Evolutionary conservation across 2,888 invertebrate species (phyloP).

Genomic region (Drymonia ruficornis): DNA sequence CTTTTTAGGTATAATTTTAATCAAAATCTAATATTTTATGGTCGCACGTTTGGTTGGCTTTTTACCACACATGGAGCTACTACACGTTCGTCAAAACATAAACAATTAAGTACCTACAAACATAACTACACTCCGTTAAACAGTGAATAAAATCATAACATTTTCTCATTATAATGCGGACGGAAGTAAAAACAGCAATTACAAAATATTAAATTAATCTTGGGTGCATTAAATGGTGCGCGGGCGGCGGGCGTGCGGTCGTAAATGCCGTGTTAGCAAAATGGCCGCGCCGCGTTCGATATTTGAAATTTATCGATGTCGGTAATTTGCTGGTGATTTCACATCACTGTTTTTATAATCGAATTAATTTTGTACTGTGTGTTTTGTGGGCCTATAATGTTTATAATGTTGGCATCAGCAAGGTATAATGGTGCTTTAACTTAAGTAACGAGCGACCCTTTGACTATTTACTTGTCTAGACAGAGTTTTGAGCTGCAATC

Average conservation of each 20-base stretch:
- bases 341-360: conserved; percentile 21
- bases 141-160: conserved; percentile 48
- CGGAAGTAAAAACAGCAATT: conserved; percentile 66
- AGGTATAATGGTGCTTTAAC: too few species aligned
- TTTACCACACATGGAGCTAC: not conserved
- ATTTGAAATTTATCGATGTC: conserved; percentile 35
- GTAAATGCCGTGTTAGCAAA: conserved; percentile 63
- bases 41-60: not conserved
- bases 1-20: too few species aligned
- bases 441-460: too few species aligned
- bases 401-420: too few species aligned
- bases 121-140: conserved; percentile 21
- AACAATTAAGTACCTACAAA: not conserved
- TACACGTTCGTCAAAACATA: not conserved
- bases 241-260: conserved; percentile 49
- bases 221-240: conserved; percentile 46
- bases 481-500: too few species aligned
- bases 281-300: conserved; percentile 44
- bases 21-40: too few species aligned
- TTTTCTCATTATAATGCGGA: conserved; percentile 58
- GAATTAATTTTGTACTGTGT: conserved; percentile 1
- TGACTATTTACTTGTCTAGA: too few species aligned
- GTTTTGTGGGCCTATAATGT: not conserved
- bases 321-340: conserved; percentile 14
- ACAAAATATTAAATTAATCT: conserved; percentile 70